Evolutionary conservation across 2,797 vertebrate species (phyloP), one percentile per base, ranked within the genome.

Genomic region (Artibeus jamaicensis): DNA sequence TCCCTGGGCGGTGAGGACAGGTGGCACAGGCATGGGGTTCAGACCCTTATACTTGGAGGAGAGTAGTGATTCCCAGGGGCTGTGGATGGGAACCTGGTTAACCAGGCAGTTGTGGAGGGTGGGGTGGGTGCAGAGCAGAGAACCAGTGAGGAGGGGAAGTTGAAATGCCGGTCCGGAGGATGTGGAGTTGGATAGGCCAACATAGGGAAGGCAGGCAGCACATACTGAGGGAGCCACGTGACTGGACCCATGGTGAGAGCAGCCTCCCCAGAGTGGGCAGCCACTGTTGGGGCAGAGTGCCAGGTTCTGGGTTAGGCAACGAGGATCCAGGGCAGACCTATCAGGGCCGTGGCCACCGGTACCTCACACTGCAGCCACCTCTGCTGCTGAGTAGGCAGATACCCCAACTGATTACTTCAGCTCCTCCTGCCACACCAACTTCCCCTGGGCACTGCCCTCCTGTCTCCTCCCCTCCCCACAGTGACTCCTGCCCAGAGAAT

Each of bases 401-500:
- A 78, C 84, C n/a, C 19, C 0, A 18, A 59, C 68, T 0, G 59
- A 95, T 93, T 94, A 57, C 90, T 37, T 22, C 74, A 94, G 77
- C 88, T 59, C 91, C 94, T 95, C 94, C 91, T 0, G 93, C 95
- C 94, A 96, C 96, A 37, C 94, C 96, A 95, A 92, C 21, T 57
- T 91, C 84, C 94, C 94, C 7, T 2, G 19, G 94, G 94, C 97
- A 68, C 81, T 71, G 65, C 83, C 93, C 76, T 91, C 96, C 37
- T 24, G 87, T 79, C 62, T 84, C 89, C 86, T 85, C 90, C 73
- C 74, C 96, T 97, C 96, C 96, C 86, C 59, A 67, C 55, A 22
- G 74, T 98, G 97, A 98, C 97, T 98, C 95, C 93, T 98, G 96
- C 89, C 89, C 57, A 0, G 97, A 90, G 97, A 98, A 98, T 97